Percentiles rank a stretch among this genome's conserved stretches.
Evolutionary conservation across 2,888 invertebrate genomes (phyloP).

Genomic region (Ochropleura leucogaster): DNA sequence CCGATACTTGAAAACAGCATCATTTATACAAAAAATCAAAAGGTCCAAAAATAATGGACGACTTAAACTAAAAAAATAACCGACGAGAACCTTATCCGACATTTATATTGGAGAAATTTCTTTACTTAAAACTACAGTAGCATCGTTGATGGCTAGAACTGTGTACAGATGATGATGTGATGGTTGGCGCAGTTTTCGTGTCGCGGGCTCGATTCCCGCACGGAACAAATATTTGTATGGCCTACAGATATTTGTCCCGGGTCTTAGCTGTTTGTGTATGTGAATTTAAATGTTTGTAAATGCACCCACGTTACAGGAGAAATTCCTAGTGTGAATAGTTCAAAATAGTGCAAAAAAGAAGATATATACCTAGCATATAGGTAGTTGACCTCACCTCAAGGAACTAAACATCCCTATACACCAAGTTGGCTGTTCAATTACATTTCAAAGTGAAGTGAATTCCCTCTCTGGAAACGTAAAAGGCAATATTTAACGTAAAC

Average conservation of each 20-base stretch:
- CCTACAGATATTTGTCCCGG: no score
- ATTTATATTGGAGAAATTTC: not conserved
- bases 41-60: not conserved
- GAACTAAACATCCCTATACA: constrained; percentile 14
- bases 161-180: not conserved
- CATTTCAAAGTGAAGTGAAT: constrained; percentile 60
- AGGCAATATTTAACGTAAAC: constrained; percentile 74
- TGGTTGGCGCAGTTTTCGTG: no score
- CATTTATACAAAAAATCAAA: not conserved
- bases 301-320: no score
- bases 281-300: no score
- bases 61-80: not conserved
- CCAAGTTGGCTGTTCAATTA: constrained; percentile 57
- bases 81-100: not conserved
- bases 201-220: no score
- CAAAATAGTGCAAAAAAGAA: no score
- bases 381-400: not conserved
- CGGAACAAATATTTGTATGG: no score
- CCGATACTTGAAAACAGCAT: not conserved
- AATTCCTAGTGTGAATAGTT: no score
- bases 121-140: not conserved
- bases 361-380: not conserved
- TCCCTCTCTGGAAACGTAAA: constrained; percentile 67
- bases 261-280: no score
- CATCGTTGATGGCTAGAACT: not conserved